A percentile compares a stretch with the other conserved stretches of the same genome.
phyloP scores from a whole-genome alignment of 1,140 invertebrate genomes.

The Conus ventricosus region DNA sequence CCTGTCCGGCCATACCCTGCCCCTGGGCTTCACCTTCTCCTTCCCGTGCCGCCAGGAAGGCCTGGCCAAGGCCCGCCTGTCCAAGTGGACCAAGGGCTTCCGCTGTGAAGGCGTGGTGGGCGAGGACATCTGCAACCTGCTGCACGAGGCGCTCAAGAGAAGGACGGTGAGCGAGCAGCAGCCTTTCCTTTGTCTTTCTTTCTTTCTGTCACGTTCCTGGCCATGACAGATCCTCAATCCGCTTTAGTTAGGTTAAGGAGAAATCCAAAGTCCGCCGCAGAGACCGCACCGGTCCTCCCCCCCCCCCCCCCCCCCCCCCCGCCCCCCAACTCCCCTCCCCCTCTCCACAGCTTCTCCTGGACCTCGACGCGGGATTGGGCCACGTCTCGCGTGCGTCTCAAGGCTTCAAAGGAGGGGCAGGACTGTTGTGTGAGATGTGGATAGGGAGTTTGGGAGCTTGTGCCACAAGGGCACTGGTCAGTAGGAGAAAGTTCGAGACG shows the following conservation, averaged over 20 bases:
- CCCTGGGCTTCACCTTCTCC: constrained; percentile 98
- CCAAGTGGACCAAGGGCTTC: constrained; percentile 98
- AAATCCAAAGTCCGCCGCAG: no score
- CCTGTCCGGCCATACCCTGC: constrained; percentile 83
- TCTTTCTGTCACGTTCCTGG: neutral
- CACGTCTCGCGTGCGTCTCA: no score
- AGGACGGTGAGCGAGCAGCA: constrained; percentile 63
- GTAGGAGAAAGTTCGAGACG: no score
- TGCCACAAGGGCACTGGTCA: no score
- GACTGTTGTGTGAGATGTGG: no score
- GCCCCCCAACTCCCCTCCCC: no score
- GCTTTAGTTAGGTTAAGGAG: no score
- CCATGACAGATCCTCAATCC: neutral
- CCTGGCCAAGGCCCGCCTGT: constrained; percentile 90
- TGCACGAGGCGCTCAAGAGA: constrained; percentile 87
- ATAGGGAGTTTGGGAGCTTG: no score
- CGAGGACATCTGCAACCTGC: constrained; percentile 88
- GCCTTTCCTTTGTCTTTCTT: neutral
- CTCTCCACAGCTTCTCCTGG: no score
- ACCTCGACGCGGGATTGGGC: no score
- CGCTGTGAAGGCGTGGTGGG: constrained; percentile 91
- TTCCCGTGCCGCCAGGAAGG: constrained; percentile 96
- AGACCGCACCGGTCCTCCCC: neutral
- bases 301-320: no score
- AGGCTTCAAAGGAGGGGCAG: no score